Conservation (phyloP, 2,113 vertebrate genomes). For the Petromus typicus region DNA sequence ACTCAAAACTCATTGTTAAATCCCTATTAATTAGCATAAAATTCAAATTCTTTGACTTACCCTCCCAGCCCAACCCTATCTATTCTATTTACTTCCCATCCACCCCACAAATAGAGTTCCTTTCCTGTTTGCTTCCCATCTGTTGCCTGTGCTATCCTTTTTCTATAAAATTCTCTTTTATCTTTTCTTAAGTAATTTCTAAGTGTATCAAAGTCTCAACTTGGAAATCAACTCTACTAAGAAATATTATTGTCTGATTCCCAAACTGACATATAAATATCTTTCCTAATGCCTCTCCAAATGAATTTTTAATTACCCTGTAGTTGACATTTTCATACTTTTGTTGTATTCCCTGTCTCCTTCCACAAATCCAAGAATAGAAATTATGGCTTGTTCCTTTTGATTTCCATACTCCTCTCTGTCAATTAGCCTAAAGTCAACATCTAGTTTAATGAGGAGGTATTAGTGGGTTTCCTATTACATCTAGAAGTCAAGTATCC, state of each 20-base stretch:
- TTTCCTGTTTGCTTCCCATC: neutral
- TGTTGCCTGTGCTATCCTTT: neutral
- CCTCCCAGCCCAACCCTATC: neutral
- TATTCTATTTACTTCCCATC: neutral
- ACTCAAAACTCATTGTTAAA: neutral
- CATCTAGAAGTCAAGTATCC: neutral
- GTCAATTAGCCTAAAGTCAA: neutral
- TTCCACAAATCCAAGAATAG: neutral
- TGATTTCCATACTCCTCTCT: neutral
- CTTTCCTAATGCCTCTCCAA: neutral
- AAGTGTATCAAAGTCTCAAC: neutral
- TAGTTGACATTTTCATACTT: neutral
- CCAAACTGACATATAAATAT: neutral
- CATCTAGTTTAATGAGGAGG: neutral
- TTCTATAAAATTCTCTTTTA: neutral
- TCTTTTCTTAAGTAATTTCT: neutral
- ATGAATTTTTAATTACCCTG: neutral
- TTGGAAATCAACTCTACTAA: neutral
- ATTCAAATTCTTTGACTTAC: neutral
- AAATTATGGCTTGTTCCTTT: neutral
- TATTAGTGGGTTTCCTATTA: neutral
- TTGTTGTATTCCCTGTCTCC: neutral
- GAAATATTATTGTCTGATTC: neutral
- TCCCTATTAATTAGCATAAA: neutral
- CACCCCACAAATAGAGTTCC: neutral